Base-by-base conservation (phyloP, 2,113 vertebrate genomes). In the Bolborhynchus lineola region DNA sequence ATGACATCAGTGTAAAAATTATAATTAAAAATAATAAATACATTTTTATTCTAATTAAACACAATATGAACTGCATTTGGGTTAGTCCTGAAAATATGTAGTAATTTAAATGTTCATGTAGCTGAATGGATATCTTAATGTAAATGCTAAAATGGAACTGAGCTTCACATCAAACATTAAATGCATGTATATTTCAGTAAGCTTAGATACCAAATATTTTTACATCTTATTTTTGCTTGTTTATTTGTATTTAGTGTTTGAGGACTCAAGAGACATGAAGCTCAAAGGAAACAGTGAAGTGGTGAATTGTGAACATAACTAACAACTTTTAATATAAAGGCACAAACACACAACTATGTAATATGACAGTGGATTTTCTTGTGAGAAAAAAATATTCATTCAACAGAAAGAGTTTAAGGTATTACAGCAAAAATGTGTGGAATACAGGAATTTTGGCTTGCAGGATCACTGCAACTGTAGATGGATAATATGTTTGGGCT, bases 1-100 rank as follows among this genome's bases (percentile, higher is more conserved):
- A 65, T 37, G 21, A 62, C 5, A 80, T 31, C n/a, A 42, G 5
- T 37, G 5, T 49, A 82, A 72, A 83, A 83, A 49, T 13, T 44
- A 25, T 35, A 82, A 49, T 19, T 68, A 59, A 52, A 14, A 74
- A 41, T 23, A 80, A 33, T 16, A 39, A 57, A 13, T 31, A 9
- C 0, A 2, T n/a, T 13, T 33, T 18, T 5, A 71, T 50, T 60
- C 72, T 5, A 33, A 2, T 53, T 3, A 6, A 53, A 81, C 14
- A 33, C 47, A 68, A 10, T 10, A 39, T 26, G 3, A 57, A 23
- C 46, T 28, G 2, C 52, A 1, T 42, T 90, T 75, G 8, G 2
- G 15, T 82, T 79, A 23, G 60, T 80, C 19, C 47, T 85, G 63
- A 62, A 93, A 50, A 1, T 16, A n/a, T 47, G 5, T 49, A 25